Evolutionary conservation across 1,140 invertebrate species (phyloP), one percentile per base, ranked within the genome.

Genomic region (Zaprionus capensis): DNA sequence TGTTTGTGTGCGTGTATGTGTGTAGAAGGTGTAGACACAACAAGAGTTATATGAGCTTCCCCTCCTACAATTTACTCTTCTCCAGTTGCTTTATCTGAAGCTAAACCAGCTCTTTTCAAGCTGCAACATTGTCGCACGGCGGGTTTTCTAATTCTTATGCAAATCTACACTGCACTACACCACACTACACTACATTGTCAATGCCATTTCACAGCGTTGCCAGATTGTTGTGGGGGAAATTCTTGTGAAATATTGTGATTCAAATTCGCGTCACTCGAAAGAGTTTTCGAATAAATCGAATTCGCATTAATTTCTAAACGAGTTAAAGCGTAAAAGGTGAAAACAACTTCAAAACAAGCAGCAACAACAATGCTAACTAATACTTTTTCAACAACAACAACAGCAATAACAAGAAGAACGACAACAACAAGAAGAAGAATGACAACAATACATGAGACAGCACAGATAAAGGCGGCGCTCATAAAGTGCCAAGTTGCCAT

Each of bases 131-230:
- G 72, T 76, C 72, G 78, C 81, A 62, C 69, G 55, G 73, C 73
- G 73, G 73, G 58, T 72, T 87, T 87, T 88, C 85, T 85, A 85
- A 90, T 90, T 90, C 85, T 90, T 81, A 90, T 90, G 85, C 81
- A 88, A 88, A 90, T 88, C 76, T 90, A 78, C 75, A 80, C 26
- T 44, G 69, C 59, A 49, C 46, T 34, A 34, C 9, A 34, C 9
- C 9, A 11, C 31, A 34, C 31, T 34, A 7, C 31, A 34, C 9
- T 51, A 14, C 77, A 55, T 63, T 68, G 64, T 59, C 59, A 59
- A 44, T 67, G 66, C 41, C 65, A 55, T 69, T 38, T 61, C 55
- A 22, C 53, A 62, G 34, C 15, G 63, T 63, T 76, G 76, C 71
- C 26, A 34, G 15, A 65, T 49, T 72, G 78, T 41, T 62, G 20